Base-by-base conservation (phyloP, 2,113 vertebrate species). In the Bubo blakistoni region DNA sequence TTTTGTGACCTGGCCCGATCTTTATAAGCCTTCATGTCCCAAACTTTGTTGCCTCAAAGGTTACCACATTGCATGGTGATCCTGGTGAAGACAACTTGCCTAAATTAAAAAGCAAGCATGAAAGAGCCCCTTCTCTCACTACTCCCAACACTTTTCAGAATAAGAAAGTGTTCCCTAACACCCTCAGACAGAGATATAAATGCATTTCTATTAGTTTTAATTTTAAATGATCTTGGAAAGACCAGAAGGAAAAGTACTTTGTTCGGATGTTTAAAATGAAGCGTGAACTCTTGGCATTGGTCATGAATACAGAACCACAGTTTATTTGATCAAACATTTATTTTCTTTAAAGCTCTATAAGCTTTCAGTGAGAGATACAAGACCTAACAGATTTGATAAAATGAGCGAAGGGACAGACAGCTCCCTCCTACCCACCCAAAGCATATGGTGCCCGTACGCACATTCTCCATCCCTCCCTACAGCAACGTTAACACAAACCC, bases 381-480 rank as follows among this genome's bases (percentile, higher is more conserved):
- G 57, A 85, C 57, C 81, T 47, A 52, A 19, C 13, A 38, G 63
- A 21, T 21, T 20, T 16, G 49, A 74, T 25, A 18, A 40, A n/a
- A 34, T 0, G 29, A 88, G 49, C 13, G 4, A 17, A n/a, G 67
- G 72, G 54, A 21, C 40, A 24, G 42, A 26, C 6, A 25, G 59
- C 27, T 46, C 42, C 66, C 47, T 46, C 49, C 61, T 7, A 3
- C 16, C n/a, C 54, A 8, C 38, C 10, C 78, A 5, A 5, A 22
- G n/a, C 46, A 52, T 1, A 1, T 0, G 10, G 19, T 55, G 55
- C 76, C 81, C 21, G 2, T 1, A 21, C 2, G 1, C 2, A n/a
- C 1, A 1, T 47, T 32, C 17, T 25, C 91, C 12, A 13, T 34
- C 65, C 42, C 51, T 62, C 61, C 54, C 38, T 13, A 58, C 14